phyloP scores from a whole-genome alignment of 37 sponge, comb jelly and placozoan species.

The Dysidea cf. avara region DNA sequence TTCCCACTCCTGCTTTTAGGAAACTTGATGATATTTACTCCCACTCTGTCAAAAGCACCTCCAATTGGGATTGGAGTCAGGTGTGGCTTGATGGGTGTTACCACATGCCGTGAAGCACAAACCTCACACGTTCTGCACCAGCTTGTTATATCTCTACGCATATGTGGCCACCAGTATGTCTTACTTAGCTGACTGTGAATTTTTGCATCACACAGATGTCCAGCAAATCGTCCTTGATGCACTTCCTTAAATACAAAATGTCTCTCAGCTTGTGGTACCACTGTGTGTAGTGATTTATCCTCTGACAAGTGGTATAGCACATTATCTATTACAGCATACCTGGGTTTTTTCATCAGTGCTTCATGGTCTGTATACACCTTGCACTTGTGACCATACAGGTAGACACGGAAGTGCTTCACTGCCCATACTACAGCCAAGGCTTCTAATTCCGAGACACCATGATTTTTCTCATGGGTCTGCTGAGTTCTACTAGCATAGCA shows the following conservation, averaged over 20 bases:
- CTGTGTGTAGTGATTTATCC: conserved; percentile 5
- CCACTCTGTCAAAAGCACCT: conserved; percentile 35
- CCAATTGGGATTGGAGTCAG: conserved; percentile 42
- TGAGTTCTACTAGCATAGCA: conserved; percentile 17
- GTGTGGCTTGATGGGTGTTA: conserved; percentile 2
- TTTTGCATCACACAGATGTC: conserved; percentile 11
- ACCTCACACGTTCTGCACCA: conserved; percentile 29
- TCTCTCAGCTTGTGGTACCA: conserved; percentile 7
- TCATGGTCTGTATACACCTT: conserved; percentile 42
- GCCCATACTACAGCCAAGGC: conserved; percentile 44
- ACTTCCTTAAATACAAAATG: conserved; percentile 1
- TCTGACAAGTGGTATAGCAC: conserved; percentile 6
- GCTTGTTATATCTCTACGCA: conserved; percentile 22
- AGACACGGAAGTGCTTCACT: conserved; percentile 27
- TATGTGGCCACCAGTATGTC: conserved; percentile 51
- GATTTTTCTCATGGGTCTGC: conserved; percentile 20
- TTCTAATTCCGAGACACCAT: conserved; percentile 32
- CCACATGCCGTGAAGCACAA: conserved; percentile 29
- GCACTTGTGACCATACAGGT: conserved; percentile 22
- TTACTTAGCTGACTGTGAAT: conserved; percentile 7
- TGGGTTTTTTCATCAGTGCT: conserved; percentile 6
- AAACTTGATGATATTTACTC: conserved; percentile 22
- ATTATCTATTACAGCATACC: conserved; percentile 19
- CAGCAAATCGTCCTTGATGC: conserved; percentile 13
- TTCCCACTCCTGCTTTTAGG: conserved; percentile 1